Conservation (phyloP, 2,113 vertebrate species). For the Callionymus lyra region DNA sequence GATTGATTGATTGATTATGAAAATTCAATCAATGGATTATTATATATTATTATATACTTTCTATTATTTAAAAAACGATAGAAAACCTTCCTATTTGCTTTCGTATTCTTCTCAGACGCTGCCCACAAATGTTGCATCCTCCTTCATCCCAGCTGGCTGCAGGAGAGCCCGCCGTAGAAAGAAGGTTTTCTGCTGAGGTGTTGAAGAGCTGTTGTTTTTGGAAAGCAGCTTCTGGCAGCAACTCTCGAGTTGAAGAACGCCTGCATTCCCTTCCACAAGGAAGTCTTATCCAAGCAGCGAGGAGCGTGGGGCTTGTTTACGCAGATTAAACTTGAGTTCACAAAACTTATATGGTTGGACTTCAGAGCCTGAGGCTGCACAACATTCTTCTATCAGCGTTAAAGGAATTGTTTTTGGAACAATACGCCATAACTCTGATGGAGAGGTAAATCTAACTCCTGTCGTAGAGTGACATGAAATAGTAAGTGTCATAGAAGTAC, state of each 20-base stretch:
- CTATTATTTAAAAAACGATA: too few relatives aligned
- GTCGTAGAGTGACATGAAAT: slow-evolving; percentile 32
- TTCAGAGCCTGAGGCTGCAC: slow-evolving; percentile 12
- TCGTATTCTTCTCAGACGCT: not conserved
- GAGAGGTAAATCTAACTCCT: slow-evolving; percentile 1
- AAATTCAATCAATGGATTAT: not conserved
- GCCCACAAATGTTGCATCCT: not conserved
- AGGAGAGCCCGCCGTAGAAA: not conserved
- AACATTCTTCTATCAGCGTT: slow-evolving; percentile 13
- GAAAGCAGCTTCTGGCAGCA: slow-evolving; percentile 2
- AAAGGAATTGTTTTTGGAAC: slow-evolving; percentile 2
- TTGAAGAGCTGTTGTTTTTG: slow-evolving; percentile 10
- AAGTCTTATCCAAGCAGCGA: slow-evolving; percentile 2
- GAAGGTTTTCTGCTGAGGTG: slow-evolving; percentile 4
- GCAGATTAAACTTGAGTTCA: slow-evolving; percentile 17
- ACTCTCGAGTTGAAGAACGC: slow-evolving; percentile 14
- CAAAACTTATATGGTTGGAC: slow-evolving; percentile 14
- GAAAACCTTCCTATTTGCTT: too few relatives aligned
- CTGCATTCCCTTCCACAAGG: slow-evolving; percentile 8
- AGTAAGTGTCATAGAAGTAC: slow-evolving; percentile 14
- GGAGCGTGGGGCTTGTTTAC: slow-evolving; percentile 24
- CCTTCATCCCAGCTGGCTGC: not conserved
- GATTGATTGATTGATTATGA: too few relatives aligned
- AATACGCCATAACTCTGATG: not conserved
- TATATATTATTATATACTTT: too few relatives aligned